Evolutionary conservation across 2,113 vertebrate genomes (phyloP).

Genomic region (Orycteropus afer): DNA sequence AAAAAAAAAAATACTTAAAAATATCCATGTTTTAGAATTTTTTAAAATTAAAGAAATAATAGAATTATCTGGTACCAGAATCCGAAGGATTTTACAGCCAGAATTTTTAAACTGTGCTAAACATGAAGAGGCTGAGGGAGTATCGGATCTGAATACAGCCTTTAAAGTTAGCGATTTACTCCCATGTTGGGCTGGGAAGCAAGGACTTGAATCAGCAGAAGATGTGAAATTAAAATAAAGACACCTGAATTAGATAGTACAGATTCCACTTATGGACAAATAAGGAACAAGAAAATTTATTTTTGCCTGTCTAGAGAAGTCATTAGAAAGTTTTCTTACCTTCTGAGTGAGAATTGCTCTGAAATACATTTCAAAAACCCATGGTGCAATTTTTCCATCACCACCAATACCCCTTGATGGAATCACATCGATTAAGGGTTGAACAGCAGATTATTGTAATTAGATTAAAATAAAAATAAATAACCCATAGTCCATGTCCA

Average conservation of each 20-base stretch:
- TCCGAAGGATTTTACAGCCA: neutral
- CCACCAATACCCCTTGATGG: no score
- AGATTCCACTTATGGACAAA: neutral
- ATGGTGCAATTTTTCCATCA: no score
- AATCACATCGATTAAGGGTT: no score
- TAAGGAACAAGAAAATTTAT: neutral
- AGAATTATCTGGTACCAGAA: neutral
- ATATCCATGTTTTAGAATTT: neutral
- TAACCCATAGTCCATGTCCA: no score
- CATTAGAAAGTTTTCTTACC: neutral
- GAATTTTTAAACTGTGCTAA: neutral
- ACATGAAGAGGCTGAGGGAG: neutral
- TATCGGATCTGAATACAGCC: neutral
- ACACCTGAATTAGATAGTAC: neutral
- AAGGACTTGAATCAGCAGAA: neutral
- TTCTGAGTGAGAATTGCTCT: neutral
- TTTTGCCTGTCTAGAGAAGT: neutral
- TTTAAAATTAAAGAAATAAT: neutral
- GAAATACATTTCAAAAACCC: neutral
- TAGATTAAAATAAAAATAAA: no score
- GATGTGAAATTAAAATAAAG: neutral
- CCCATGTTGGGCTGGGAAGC: neutral
- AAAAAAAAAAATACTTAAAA: neutral
- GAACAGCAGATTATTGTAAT: no score
- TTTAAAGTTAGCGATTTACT: neutral